Evolutionary conservation across 1,140 invertebrate species (phyloP).

Genomic region (Parapsyche elsis): DNA sequence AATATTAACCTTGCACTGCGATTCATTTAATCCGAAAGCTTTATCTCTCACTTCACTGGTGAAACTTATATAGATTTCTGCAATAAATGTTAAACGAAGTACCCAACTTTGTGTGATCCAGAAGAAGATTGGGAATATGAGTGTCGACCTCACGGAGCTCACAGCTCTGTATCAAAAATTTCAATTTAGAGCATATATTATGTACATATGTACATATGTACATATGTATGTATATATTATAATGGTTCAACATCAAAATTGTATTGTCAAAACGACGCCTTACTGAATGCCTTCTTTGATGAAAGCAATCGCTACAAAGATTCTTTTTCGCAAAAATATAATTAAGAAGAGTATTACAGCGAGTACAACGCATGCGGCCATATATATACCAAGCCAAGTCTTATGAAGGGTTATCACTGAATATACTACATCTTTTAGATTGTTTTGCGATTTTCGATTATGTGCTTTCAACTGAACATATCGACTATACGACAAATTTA

Average conservation of each 20-base stretch:
- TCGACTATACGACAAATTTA: constrained; percentile 69
- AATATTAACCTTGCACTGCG: constrained; percentile 1
- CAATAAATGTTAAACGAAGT: constrained; percentile 76
- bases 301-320: constrained; percentile 89
- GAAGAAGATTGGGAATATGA: constrained; percentile 92
- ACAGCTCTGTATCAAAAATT: constrained; percentile 77
- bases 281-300: constrained; percentile 89
- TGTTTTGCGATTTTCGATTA: constrained; percentile 60
- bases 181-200: not conserved
- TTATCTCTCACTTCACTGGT: constrained; percentile 73
- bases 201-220: too few species aligned
- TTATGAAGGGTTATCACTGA: constrained; percentile 66
- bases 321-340: constrained; percentile 86
- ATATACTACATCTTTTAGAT: constrained; percentile 61
- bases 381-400: constrained; percentile 81
- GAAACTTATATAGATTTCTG: constrained; percentile 78
- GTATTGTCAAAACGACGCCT: constrained; percentile 59
- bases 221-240: too few species aligned
- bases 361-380: constrained; percentile 74
- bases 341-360: constrained; percentile 80
- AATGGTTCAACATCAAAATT: not conserved
- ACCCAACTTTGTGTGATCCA: constrained; percentile 84
- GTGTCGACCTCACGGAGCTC: constrained; percentile 81
- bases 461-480: constrained; percentile 70
- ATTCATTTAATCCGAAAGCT: constrained; percentile 59